Conservation (phyloP, 2,797 vertebrate genomes). For the Chrosomus eos region DNA sequence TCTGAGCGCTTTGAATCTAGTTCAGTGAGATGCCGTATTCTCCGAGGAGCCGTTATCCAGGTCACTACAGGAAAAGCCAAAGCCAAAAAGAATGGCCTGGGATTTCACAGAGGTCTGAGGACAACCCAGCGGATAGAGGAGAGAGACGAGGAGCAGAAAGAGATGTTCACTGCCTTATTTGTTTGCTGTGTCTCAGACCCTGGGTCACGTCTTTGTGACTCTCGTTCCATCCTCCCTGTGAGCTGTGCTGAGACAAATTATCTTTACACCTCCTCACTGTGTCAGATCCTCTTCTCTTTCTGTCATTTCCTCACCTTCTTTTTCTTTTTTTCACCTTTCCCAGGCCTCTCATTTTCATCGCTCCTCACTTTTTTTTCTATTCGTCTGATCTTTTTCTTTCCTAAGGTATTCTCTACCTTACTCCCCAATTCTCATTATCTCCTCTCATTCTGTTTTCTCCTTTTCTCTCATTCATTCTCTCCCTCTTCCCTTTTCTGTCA, state of each 20-base stretch:
- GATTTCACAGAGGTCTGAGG: constrained; percentile 53
- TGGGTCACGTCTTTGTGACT: background rate
- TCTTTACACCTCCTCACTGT: background rate
- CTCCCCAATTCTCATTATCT: background rate
- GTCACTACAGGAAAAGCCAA: constrained; percentile 69
- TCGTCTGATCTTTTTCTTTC: background rate
- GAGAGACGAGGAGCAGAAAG: constrained; percentile 2
- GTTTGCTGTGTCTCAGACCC: constrained; percentile 13
- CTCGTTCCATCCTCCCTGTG: background rate
- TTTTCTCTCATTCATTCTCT: background rate
- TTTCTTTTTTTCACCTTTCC: background rate
- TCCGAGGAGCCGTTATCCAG: constrained; percentile 72
- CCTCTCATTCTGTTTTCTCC: background rate
- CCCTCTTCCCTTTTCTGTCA: background rate
- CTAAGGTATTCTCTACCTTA: background rate
- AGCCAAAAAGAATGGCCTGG: constrained; percentile 34
- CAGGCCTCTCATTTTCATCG: background rate
- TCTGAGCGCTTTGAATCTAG: constrained; percentile 69
- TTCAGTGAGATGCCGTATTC: constrained; percentile 73
- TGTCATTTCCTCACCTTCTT: background rate
- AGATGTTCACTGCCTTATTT: background rate
- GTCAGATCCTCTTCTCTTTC: background rate
- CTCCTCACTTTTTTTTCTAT: background rate
- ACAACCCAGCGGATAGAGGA: constrained; percentile 38
- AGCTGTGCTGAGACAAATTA: background rate